Conservation (phyloP, 1,140 invertebrate genomes). For the Plectrocnemia conspersa region DNA sequence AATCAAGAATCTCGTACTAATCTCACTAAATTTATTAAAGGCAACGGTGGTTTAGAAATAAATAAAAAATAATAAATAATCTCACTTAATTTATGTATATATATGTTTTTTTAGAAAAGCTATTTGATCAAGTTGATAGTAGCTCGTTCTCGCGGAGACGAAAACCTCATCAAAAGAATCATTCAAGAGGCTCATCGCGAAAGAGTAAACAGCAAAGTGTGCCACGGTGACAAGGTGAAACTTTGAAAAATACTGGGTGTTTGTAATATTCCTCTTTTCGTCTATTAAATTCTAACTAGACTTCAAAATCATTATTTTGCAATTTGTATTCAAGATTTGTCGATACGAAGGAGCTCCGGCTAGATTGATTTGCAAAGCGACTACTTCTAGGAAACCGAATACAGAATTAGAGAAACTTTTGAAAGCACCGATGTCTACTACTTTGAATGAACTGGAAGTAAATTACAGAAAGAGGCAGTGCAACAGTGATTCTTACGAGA, state of each 20-base stretch:
- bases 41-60: no score
- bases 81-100: no score
- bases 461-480: background rate
- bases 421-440: slow-evolving; percentile 3
- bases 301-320: no score
- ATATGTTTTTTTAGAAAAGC: slow-evolving; percentile 11
- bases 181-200: slow-evolving; percentile 8
- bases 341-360: no score
- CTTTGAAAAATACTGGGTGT: no score
- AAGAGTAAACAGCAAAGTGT: slow-evolving; percentile 4
- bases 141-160: slow-evolving; percentile 1
- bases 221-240: slow-evolving; percentile 5
- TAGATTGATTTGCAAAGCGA: no score
- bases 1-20: background rate
- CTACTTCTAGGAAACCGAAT: background rate
- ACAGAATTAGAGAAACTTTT: slow-evolving; percentile 14
- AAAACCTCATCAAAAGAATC: slow-evolving; percentile 8
- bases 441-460: background rate
- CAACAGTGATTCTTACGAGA: background rate
- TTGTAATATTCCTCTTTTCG: no score
- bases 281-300: no score
- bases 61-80: no score
- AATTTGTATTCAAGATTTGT: no score
- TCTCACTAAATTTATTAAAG: no score
- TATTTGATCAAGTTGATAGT: slow-evolving; percentile 10